phyloP scores from a whole-genome alignment of 1,140 invertebrate species.

The Tribolium madens region DNA sequence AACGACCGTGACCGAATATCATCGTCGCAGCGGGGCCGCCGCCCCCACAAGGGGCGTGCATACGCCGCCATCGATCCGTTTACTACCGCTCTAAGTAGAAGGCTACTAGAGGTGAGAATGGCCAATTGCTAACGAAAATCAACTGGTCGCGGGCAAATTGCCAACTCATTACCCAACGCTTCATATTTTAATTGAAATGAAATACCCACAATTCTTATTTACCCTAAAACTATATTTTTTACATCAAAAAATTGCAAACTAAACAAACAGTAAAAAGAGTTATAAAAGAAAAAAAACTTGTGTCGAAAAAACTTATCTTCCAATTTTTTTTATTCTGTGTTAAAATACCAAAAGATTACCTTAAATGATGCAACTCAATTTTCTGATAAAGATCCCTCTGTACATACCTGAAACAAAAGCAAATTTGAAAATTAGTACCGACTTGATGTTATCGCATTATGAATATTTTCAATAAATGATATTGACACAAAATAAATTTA shows the following conservation, averaged over 20 bases:
- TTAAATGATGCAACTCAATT: slow-evolving; percentile 10
- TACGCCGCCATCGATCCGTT: slow-evolving; percentile 35
- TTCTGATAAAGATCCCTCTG: slow-evolving; percentile 23
- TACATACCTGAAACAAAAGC: slow-evolving; percentile 17
- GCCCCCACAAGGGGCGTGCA: slow-evolving; percentile 34
- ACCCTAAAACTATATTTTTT: background rate
- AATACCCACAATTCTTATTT: background rate
- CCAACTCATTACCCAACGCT: slow-evolving; percentile 25
- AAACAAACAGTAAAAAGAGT: too few species aligned
- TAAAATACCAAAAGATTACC: slow-evolving; percentile 10
- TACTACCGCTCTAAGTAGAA: slow-evolving; percentile 32
- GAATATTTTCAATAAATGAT: background rate
- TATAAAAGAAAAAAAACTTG: background rate
- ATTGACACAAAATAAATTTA: too few species aligned
- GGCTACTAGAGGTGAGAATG: slow-evolving; percentile 28
- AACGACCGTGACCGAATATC: slow-evolving; percentile 37
- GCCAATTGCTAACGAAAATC: slow-evolving; percentile 28
- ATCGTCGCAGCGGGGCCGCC: slow-evolving; percentile 35
- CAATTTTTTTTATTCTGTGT: background rate
- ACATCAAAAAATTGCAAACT: too few species aligned
- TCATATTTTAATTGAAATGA: slow-evolving; percentile 24
- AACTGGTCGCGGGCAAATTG: slow-evolving; percentile 21
- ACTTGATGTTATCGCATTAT: background rate
- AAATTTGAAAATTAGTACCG: too few species aligned
- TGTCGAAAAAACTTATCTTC: background rate